These are phyloP conservation scores for Chaetophractus vellerosus DNA, from an alignment of 2,797 vertebrate genomes.

Conservation along the genomic window DNA sequence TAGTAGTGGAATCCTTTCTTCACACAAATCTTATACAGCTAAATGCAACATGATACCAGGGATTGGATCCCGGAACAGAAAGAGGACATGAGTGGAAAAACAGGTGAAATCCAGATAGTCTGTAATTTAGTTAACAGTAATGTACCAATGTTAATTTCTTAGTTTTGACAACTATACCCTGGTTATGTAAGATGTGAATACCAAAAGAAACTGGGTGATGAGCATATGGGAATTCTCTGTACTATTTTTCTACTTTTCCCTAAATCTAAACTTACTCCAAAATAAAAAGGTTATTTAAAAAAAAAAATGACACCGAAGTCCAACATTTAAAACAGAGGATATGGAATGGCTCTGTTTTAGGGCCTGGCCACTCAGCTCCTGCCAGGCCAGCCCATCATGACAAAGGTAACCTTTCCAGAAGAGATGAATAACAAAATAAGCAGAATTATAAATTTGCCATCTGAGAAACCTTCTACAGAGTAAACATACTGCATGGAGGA, in stretches of 20 bases:
- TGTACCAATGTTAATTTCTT: background rate
- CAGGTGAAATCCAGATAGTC: background rate
- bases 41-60: background rate
- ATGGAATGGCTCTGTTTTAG: background rate
- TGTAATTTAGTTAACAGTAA: background rate
- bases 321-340: background rate
- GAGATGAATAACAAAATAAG: background rate
- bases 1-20: background rate
- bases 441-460: background rate
- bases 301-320: background rate
- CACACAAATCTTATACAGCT: background rate
- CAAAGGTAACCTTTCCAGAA: background rate
- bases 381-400: background rate
- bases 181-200: background rate
- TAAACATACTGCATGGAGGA: background rate
- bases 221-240: background rate
- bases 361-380: background rate
- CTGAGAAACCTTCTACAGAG: background rate
- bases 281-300: conserved; percentile 34
- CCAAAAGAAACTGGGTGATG: background rate
- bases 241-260: background rate
- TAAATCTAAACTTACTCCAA: conserved; percentile 33
- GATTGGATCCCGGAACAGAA: background rate
- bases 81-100: background rate
- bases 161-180: conserved; percentile 11